Evolutionary conservation across 2,888 invertebrate species (phyloP).

Genomic region (Copidosoma aretas): DNA sequence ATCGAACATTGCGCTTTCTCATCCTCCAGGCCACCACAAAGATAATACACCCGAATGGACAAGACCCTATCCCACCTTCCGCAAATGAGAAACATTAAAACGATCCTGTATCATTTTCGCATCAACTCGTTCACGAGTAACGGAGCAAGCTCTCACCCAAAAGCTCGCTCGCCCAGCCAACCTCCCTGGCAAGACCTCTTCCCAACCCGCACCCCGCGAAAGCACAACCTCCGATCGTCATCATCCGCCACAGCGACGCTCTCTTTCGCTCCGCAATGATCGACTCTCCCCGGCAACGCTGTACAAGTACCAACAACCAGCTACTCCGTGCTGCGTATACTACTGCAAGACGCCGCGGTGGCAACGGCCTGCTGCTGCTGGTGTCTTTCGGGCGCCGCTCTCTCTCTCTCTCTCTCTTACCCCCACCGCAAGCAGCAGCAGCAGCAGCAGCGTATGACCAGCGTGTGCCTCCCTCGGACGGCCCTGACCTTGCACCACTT

Average conservation of each 20-base stretch:
- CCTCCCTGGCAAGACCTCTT: too few species aligned
- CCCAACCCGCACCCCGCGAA: too few species aligned
- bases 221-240: too few species aligned
- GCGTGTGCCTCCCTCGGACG: slow-evolving; percentile 48
- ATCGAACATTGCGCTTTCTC: too few species aligned
- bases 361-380: slow-evolving; percentile 34
- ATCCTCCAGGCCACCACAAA: too few species aligned
- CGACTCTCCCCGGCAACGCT: background rate
- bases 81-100: background rate
- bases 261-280: slow-evolving; percentile 10
- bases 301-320: too few species aligned
- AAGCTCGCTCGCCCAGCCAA: too few species aligned
- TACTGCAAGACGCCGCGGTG: slow-evolving; percentile 57
- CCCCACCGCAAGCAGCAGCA: slow-evolving; percentile 3
- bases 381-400: slow-evolving; percentile 11
- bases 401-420: slow-evolving; percentile 13
- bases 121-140: too few species aligned
- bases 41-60: too few species aligned
- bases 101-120: too few species aligned
- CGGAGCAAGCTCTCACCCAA: too few species aligned
- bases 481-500: slow-evolving; percentile 64
- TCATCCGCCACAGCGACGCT: background rate
- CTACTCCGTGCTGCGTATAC: slow-evolving; percentile 53
- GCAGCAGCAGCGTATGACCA: slow-evolving; percentile 25
- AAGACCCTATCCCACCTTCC: background rate